Conservation (phyloP, 2,113 vertebrate species). For the Anolis carolinensis region DNA sequence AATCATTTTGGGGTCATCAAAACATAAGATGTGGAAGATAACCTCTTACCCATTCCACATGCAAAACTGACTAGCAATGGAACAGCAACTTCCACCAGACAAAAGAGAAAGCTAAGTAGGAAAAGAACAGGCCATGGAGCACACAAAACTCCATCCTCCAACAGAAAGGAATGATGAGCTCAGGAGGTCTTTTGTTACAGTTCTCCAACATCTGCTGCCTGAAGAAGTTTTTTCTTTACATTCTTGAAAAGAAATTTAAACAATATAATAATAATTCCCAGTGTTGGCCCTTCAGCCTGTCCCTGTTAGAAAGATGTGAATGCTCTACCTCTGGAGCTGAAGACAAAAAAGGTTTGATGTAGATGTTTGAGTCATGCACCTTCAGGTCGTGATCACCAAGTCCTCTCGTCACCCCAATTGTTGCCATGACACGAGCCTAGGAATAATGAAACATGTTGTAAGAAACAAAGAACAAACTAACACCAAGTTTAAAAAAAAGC, state of each 20-base stretch:
- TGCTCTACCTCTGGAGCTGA: slow-evolving; percentile 91
- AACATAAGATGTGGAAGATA: too few relatives aligned
- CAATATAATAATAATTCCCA: background rate
- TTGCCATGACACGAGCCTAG: slow-evolving; percentile 96
- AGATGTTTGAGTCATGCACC: slow-evolving; percentile 97
- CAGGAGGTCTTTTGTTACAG: too few relatives aligned
- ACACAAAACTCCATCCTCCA: too few relatives aligned
- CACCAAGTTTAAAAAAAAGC: background rate
- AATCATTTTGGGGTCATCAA: too few relatives aligned
- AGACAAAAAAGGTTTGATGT: slow-evolving; percentile 97
- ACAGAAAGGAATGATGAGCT: too few relatives aligned
- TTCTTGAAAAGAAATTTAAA: background rate
- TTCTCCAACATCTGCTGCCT: too few relatives aligned
- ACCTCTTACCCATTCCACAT: too few relatives aligned
- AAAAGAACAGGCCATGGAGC: too few relatives aligned
- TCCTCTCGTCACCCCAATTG: slow-evolving; percentile 96
- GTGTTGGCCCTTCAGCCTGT: background rate
- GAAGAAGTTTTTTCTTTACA: too few relatives aligned
- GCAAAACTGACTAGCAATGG: too few relatives aligned
- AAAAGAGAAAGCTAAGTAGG: too few relatives aligned
- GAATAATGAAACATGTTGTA: slow-evolving; percentile 31
- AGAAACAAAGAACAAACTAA: background rate
- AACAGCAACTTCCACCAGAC: too few relatives aligned
- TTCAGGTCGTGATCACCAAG: slow-evolving; percentile 97
- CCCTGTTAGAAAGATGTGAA: slow-evolving; percentile 1